phyloP scores from a whole-genome alignment of 2,888 invertebrate species.

The Pyrrhia umbra region DNA sequence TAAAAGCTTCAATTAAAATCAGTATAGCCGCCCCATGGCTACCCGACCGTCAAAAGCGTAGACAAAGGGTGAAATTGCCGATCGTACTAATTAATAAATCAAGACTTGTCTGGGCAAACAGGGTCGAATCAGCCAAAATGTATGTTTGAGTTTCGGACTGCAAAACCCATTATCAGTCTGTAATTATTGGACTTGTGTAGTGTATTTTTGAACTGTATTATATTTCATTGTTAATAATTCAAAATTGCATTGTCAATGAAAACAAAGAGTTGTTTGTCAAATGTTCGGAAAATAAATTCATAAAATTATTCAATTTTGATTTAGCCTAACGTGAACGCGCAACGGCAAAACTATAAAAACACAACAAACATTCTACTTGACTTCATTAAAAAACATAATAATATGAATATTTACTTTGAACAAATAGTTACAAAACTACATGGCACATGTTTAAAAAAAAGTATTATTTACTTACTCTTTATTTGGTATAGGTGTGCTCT shows the following conservation, averaged over 20 bases:
- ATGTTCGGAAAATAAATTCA: neutral
- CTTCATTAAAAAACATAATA: too few species aligned
- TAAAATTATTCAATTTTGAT: too few species aligned
- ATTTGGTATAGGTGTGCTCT: too few species aligned
- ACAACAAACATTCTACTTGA: too few species aligned
- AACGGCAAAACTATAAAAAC: too few species aligned
- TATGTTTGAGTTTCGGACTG: conserved; percentile 70
- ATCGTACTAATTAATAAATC: conserved; percentile 80
- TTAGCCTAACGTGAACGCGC: too few species aligned
- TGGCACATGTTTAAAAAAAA: too few species aligned
- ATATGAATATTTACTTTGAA: too few species aligned
- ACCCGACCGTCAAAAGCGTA: conserved; percentile 57
- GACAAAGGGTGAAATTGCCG: conserved; percentile 65
- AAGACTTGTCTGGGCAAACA: conserved; percentile 80
- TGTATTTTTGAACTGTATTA: conserved; percentile 7
- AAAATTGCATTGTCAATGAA: neutral
- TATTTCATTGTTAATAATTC: neutral
- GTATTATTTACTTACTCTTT: too few species aligned
- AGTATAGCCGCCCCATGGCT: conserved; percentile 33
- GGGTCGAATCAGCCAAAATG: conserved; percentile 58
- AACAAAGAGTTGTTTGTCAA: neutral
- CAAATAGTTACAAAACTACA: too few species aligned
- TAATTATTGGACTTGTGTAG: conserved; percentile 61
- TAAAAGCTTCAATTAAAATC: conserved; percentile 56
- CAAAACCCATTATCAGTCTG: conserved; percentile 66